Conservation (phyloP, 2,888 invertebrate species). For the Polyommatus icarus region DNA sequence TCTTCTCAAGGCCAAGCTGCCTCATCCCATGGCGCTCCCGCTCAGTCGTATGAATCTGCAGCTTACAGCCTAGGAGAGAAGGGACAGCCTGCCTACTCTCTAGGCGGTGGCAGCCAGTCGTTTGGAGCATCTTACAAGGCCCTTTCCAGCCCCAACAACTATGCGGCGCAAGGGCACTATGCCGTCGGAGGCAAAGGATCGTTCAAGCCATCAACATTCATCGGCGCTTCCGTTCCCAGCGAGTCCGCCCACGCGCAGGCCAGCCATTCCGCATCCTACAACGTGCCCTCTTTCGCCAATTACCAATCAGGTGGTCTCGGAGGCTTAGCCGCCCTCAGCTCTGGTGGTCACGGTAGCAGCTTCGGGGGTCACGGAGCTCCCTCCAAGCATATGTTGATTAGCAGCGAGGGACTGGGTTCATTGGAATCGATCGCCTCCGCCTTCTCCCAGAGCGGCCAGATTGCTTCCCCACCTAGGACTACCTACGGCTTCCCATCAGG, state of each 20-base stretch:
- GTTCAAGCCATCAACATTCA: constrained; percentile 72
- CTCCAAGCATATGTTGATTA: constrained; percentile 50
- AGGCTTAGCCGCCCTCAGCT: constrained; percentile 50
- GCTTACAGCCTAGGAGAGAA: constrained; percentile 51
- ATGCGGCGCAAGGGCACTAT: constrained; percentile 48
- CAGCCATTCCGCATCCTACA: constrained; percentile 55
- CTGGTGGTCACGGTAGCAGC: constrained; percentile 55
- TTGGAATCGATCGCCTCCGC: constrained; percentile 57
- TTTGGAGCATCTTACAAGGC: constrained; percentile 57
- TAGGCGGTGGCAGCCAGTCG: constrained; percentile 48
- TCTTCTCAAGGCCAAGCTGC: constrained; percentile 50
- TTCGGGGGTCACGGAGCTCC: constrained; percentile 57
- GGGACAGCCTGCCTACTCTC: constrained; percentile 47
- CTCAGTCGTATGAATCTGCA: constrained; percentile 42
- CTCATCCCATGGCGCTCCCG: constrained; percentile 51
- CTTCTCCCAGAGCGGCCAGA: constrained; percentile 60
- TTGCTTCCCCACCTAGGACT: constrained; percentile 58
- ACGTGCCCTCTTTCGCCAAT: constrained; percentile 53
- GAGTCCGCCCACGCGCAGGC: constrained; percentile 60
- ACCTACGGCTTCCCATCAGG: constrained; percentile 61
- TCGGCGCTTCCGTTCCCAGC: constrained; percentile 65
- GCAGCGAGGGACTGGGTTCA: constrained; percentile 54
- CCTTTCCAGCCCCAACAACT: constrained; percentile 36
- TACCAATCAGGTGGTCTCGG: constrained; percentile 46
- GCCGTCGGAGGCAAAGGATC: constrained; percentile 58